phyloP scores from a whole-genome alignment of 1,140 invertebrate genomes.

The Chironomus striatipennis region DNA sequence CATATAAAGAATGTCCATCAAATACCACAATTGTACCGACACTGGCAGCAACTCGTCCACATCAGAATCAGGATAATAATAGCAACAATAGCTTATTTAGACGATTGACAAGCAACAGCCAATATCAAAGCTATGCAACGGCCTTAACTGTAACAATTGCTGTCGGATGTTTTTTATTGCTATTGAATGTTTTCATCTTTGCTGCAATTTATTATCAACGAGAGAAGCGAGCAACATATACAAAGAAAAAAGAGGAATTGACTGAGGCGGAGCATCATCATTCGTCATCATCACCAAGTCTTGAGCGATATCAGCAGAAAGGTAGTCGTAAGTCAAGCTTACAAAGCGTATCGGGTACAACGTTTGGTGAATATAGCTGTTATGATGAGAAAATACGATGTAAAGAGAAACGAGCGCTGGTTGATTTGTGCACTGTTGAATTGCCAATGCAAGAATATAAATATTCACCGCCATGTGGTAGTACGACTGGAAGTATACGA shows the following conservation, averaged over 20 bases:
- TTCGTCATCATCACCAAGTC: slow-evolving; percentile 18
- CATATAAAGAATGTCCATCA: slow-evolving; percentile 51
- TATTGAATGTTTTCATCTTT: slow-evolving; percentile 89
- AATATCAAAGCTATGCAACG: slow-evolving; percentile 80
- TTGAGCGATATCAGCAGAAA: slow-evolving; percentile 28
- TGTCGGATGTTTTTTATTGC: slow-evolving; percentile 77
- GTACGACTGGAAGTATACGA: slow-evolving; percentile 43
- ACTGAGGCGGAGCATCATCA: slow-evolving; percentile 54
- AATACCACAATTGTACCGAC: slow-evolving; percentile 45
- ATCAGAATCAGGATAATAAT: slow-evolving; percentile 16
- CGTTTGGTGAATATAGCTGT: slow-evolving; percentile 54
- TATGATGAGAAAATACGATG: slow-evolving; percentile 50
- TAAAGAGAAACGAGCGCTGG: slow-evolving; percentile 44
- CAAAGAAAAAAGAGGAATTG: slow-evolving; percentile 64
- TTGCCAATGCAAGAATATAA: slow-evolving; percentile 56
- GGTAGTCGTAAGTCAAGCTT: slow-evolving; percentile 28
- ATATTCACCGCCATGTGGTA: slow-evolving; percentile 48
- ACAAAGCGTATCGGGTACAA: slow-evolving; percentile 31
- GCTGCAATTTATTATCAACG: slow-evolving; percentile 89
- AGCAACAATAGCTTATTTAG: slow-evolving; percentile 58
- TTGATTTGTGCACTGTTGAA: slow-evolving; percentile 53
- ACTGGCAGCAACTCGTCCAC: slow-evolving; percentile 30
- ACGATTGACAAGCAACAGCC: slow-evolving; percentile 59
- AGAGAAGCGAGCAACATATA: slow-evolving; percentile 52
- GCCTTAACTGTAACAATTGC: slow-evolving; percentile 87